Base-by-base conservation (phyloP, 35 echinoderm and acorn worm species). In the Antedon bifida region DNA sequence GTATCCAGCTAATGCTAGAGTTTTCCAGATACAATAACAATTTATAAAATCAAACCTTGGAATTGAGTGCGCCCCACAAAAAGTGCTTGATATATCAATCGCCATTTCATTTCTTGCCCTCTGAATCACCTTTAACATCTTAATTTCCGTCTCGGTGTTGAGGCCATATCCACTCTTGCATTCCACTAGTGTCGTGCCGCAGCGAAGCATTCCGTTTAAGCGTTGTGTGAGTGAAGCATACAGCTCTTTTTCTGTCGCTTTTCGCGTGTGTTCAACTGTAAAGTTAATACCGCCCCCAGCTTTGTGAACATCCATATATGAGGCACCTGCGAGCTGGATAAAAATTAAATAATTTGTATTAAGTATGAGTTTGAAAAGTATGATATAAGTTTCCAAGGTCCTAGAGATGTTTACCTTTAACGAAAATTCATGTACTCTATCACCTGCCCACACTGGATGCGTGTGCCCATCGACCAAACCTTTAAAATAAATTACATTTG, bases 381-480 rank as follows among this genome's bases (percentile, higher is more conserved):
- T 42, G 14, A 42, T 42, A 7, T 7, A 42, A 42, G 38, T 42
- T 42, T 42, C 14, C 38, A 42, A 14, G n/a, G n/a, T n/a, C n/a
- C n/a, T n/a, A n/a, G n/a, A n/a, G n/a, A n/a, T 42, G 29, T 74
- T 81, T 84, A 97, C 94, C 90, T 92, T 92, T 88, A 97, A 92
- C 13, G 94, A 85, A 97, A 97, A 97, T 38, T 92, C 90, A 85
- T 92, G 87, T 16, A 97, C 94, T 83, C 94, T 90, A 55, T 97
- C 94, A 23, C 94, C 94, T 80, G 90, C 93, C 94, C 94, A 97
- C 11, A 97, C 94, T 46, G 94, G 90, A 88, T 97, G 94, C n/a
- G 94, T 97, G 64, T 97, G 94, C 30, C 94, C 94, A 83, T 97
- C 94, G 28, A 97, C 85, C 34, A 97, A 75, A 39, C 94, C 90